Evolutionary conservation across 2,113 vertebrate genomes (phyloP).

Genomic region (Menura novaehollandiae): DNA sequence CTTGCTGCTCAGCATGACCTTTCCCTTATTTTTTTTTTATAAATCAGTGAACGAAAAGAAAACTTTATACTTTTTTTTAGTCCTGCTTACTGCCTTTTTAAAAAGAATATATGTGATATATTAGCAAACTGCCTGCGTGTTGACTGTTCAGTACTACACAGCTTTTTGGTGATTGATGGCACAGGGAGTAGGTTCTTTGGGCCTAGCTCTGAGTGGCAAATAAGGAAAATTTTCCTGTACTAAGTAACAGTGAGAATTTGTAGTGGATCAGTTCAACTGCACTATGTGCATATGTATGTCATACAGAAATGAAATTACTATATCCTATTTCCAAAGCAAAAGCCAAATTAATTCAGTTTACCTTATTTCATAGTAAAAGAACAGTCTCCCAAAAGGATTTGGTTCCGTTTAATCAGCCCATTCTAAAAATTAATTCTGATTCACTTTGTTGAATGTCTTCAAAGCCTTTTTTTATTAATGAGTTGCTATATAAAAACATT

Average conservation of each 20-base stretch:
- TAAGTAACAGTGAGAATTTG: not conserved
- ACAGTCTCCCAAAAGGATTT: not conserved
- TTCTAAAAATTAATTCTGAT: not conserved
- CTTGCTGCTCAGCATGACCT: not conserved
- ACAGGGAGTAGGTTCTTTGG: not conserved
- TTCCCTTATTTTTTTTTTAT: not conserved
- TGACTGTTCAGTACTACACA: not conserved
- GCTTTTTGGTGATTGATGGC: not conserved
- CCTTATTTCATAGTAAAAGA: not conserved
- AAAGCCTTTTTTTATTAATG: not conserved
- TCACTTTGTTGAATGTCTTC: not conserved
- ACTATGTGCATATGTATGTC: not conserved
- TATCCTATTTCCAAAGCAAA: not conserved
- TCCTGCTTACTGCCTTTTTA: not conserved
- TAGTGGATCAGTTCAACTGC: not conserved
- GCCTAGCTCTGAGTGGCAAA: not conserved
- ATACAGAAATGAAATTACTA: not conserved
- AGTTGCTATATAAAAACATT: not conserved
- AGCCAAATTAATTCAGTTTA: not conserved
- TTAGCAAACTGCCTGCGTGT: not conserved
- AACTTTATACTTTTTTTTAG: not conserved
- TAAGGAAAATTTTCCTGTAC: not conserved
- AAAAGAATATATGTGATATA: not conserved
- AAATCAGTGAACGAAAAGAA: not conserved
- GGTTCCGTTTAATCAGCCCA: not conserved